Percentiles rank a stretch among this genome's conserved stretches.
Evolutionary conservation across 2,113 vertebrate genomes (phyloP).

Genomic region (Vidua chalybeata): DNA sequence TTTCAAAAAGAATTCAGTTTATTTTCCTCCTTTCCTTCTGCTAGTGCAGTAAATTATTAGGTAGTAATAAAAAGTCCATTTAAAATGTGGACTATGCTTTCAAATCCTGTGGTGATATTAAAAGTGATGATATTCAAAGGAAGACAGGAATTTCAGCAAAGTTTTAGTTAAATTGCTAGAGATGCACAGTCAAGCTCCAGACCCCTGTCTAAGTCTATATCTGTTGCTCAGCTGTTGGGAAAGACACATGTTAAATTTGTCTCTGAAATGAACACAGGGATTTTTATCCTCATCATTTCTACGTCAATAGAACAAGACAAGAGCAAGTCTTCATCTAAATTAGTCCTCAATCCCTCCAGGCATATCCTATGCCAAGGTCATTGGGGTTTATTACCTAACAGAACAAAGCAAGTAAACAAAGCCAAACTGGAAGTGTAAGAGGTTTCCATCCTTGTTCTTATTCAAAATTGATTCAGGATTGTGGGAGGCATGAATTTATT

Average conservation of each 20-base stretch:
- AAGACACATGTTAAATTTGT: rapidly evolving
- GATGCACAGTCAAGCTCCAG: not conserved
- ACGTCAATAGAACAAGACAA: not conserved
- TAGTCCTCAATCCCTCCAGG: not conserved
- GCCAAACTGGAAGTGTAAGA: not conserved
- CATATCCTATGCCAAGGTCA: not conserved
- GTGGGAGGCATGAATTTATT: rapidly evolving
- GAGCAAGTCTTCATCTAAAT: not conserved
- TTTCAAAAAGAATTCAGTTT: not conserved
- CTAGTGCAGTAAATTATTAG: not conserved
- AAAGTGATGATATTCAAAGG: not conserved
- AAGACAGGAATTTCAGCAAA: not conserved
- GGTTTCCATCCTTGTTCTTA: not conserved
- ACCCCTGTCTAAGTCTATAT: not conserved
- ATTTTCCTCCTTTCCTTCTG: not conserved
- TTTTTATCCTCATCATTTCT: not conserved
- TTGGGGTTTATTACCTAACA: not conserved
- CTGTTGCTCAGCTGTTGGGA: not conserved
- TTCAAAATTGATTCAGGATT: not conserved
- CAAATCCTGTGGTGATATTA: not conserved
- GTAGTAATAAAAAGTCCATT: not conserved
- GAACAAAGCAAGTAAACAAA: not conserved
- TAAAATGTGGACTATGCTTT: not conserved
- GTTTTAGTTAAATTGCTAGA: not conserved
- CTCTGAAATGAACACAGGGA: not conserved